A percentile compares a stretch with the other conserved stretches of the same genome.
Conservation (phyloP, 2,797 vertebrate genomes). For the Phoeniculus purpureus region DNA sequence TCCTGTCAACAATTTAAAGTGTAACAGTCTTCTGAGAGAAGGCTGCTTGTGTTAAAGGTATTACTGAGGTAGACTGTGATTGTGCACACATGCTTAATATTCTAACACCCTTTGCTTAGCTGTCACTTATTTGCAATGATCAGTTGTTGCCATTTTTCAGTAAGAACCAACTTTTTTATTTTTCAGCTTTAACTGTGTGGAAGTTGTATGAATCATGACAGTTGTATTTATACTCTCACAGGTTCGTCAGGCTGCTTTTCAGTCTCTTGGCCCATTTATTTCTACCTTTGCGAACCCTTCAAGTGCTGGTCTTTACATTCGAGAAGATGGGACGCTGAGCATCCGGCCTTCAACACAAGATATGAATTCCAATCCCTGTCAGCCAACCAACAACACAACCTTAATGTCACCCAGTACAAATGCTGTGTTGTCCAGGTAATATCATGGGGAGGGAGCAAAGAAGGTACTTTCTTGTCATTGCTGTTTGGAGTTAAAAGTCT, state of each 20-base stretch:
- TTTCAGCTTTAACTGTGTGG: neutral
- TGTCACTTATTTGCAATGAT: neutral
- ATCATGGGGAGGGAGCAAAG: neutral
- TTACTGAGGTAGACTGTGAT: neutral
- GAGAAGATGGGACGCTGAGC: slow-evolving; percentile 83
- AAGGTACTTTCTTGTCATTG: neutral
- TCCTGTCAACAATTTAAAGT: neutral
- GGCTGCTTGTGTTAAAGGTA: neutral
- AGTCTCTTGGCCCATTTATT: slow-evolving; percentile 91
- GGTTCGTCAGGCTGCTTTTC: slow-evolving; percentile 92
- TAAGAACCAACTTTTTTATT: neutral
- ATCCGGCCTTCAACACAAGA: slow-evolving; percentile 33
- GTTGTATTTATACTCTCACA: slow-evolving; percentile 29
- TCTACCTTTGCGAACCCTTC: slow-evolving; percentile 91
- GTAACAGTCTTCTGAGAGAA: neutral
- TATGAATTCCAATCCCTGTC: neutral
- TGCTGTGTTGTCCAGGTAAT: slow-evolving; percentile 22
- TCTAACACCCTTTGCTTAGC: neutral
- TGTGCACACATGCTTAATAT: neutral
- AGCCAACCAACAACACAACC: neutral
- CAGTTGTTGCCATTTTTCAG: neutral
- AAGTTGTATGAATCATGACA: neutral
- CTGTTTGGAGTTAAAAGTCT: slow-evolving; percentile 10
- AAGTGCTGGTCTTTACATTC: slow-evolving; percentile 84
- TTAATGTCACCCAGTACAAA: neutral